These are phyloP conservation scores for Alviniconcha strummeri DNA, from an alignment of 2,888 invertebrate species.

Conservation along the genomic window DNA sequence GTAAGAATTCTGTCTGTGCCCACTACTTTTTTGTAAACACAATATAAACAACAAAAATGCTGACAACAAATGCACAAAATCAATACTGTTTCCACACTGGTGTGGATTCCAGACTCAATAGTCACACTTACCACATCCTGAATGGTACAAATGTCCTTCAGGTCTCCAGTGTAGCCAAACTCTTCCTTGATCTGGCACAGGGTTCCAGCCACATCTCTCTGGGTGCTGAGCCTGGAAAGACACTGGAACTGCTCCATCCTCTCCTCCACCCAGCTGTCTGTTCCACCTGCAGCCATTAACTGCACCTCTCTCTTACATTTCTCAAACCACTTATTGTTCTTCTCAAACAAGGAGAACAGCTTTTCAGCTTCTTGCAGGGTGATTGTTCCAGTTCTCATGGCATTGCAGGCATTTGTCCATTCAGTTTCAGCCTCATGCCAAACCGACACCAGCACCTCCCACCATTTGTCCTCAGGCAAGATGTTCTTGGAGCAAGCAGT, in stretches of 20 bases:
- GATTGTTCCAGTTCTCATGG: slow-evolving; percentile 10
- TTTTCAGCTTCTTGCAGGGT: slow-evolving; percentile 6
- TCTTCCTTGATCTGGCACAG: slow-evolving; percentile 42
- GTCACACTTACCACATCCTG: slow-evolving; percentile 32
- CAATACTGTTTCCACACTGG: too few species aligned
- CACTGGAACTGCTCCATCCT: slow-evolving; percentile 45
- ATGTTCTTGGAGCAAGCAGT: background rate
- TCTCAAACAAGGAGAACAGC: background rate
- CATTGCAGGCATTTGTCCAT: background rate
- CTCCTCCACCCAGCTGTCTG: slow-evolving; percentile 24
- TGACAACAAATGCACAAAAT: too few species aligned
- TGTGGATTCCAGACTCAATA: too few species aligned
- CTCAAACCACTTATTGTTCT: background rate
- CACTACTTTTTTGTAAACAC: too few species aligned
- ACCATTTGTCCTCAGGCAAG: background rate
- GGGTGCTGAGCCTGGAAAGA: slow-evolving; percentile 37
- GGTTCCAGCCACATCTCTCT: slow-evolving; percentile 42
- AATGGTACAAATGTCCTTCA: slow-evolving; percentile 28
- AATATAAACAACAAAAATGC: too few species aligned
- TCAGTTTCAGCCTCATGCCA: background rate
- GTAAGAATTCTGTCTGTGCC: too few species aligned
- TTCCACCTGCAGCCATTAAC: slow-evolving; percentile 12
- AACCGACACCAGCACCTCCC: slow-evolving; percentile 8
- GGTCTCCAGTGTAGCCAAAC: slow-evolving; percentile 45
- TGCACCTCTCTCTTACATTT: slow-evolving; percentile 28